Evolutionary conservation across 2,797 vertebrate genomes (phyloP).

Genomic region (Muraenolepis orangiensis): DNA sequence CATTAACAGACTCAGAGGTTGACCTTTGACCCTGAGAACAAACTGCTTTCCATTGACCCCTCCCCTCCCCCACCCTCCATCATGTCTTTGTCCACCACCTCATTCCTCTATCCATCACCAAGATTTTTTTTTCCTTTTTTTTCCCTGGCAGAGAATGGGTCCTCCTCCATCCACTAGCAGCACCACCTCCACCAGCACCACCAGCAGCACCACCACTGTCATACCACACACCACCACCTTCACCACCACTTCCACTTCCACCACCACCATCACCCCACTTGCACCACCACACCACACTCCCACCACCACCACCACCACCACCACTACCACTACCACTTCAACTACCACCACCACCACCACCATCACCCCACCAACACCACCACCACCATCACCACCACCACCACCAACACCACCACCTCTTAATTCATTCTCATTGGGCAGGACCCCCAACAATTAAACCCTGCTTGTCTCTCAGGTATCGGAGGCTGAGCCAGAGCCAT

Average conservation of each 20-base stretch:
- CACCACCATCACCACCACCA: no score
- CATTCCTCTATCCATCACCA: conserved; percentile 27
- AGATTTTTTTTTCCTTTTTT: conserved; percentile 18
- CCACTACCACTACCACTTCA: no score
- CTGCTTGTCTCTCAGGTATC: background rate
- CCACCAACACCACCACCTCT: no score
- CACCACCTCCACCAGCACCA: background rate
- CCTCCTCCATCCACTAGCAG: background rate
- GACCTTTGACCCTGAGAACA: conserved; percentile 81
- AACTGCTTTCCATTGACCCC: conserved; percentile 71
- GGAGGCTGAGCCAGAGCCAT: no score
- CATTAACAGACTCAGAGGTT: conserved; percentile 82
- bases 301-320: background rate
- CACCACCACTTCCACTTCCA: no score
- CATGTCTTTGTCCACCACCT: no score
- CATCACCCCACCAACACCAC: no score
- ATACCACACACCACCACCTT: no score
- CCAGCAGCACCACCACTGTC: background rate
- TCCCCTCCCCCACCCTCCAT: conserved; percentile 35
- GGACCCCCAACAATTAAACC: no score
- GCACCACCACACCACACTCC: background rate
- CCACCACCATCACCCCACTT: no score
- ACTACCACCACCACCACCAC: no score
- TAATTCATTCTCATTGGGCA: no score
- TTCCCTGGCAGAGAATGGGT: background rate